Evolutionary conservation across 2,888 invertebrate genomes (phyloP), one percentile per base, ranked within the genome.

Genomic region (Leptinotarsa peninsularis): DNA sequence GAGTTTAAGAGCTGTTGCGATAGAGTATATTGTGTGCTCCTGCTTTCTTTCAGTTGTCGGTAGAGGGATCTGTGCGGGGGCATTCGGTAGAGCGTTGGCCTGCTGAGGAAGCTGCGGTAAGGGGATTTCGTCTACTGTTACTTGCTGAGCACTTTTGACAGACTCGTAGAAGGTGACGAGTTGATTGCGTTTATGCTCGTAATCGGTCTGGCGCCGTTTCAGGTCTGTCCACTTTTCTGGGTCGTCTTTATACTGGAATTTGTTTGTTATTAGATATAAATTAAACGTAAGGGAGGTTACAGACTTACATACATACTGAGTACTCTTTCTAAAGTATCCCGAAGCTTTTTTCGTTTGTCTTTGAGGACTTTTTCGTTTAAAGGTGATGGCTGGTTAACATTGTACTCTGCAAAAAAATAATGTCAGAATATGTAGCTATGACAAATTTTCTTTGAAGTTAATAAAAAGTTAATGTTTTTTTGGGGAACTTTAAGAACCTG

Each of bases 361-460:
- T 97, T 96, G 68, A 98, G 89, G 1, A 98, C 98, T 90, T 98
- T 98, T 87, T 98, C 98, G 89, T 98, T 98, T 4, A 99, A 89
- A 0, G 97, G 96, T 27, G 98, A 98, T 43, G 98, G 96, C 87
- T 97, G 96, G 82, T 96, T 91, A 0, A 98, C 97, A 90, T 98
- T 98, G 86, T 94, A 98, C 88, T 98, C 98, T 97, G 88, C 54
- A 90, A 89, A 82, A 79, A 81, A 71, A 66, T 27, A 49, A 21
- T 4, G 18, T 66, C 15, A 23, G 33, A 33, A 2, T 33, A 10
- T 10, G 33, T 33, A 10, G 33, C 33, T 33, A 33, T 10, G 1
- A 10, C 10, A 10, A 2, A 33, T 33, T 10, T 33, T 33, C 5
- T 33, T 33, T 33, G 7, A 33, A 33, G 5, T 33, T 33, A 33